A percentile compares a stretch with the other conserved stretches of the same genome.
Evolutionary conservation across 1,140 invertebrate genomes (phyloP).

Genomic region (Procambarus virginalis): DNA sequence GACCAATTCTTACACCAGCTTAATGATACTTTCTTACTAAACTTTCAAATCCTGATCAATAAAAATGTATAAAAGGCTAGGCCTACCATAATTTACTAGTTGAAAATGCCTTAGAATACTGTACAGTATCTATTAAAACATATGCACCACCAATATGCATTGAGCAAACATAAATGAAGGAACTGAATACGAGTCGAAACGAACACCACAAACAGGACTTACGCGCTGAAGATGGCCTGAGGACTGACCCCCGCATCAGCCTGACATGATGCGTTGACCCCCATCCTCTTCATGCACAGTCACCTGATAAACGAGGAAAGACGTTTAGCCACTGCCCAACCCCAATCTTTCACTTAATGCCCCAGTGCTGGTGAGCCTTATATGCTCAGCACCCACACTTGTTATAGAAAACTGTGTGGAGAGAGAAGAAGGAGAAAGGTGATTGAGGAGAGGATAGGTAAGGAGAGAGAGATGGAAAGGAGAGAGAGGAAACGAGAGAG

Average conservation of each 20-base stretch:
- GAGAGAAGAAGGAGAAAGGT: background rate
- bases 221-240: constrained; percentile 68
- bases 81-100: background rate
- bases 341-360: background rate
- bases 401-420: background rate
- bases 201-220: constrained; percentile 18
- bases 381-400: background rate
- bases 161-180: no score
- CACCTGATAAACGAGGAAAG: constrained; percentile 35
- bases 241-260: constrained; percentile 64
- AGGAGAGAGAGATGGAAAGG: background rate
- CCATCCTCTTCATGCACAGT: constrained; percentile 68
- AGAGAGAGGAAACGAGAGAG: constrained; percentile 7
- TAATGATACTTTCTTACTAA: no score
- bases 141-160: no score
- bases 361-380: background rate
- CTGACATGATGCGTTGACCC: constrained; percentile 70
- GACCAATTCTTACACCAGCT: no score
- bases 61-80: no score
- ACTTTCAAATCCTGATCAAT: no score
- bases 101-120: background rate
- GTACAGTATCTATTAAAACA: background rate
- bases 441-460: background rate
- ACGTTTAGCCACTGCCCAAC: background rate
- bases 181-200: background rate